Evolutionary conservation across 64 coral and sea anemone species (phyloP), one percentile per base, ranked within the genome.

Genomic region (Montipora efflorescens): DNA sequence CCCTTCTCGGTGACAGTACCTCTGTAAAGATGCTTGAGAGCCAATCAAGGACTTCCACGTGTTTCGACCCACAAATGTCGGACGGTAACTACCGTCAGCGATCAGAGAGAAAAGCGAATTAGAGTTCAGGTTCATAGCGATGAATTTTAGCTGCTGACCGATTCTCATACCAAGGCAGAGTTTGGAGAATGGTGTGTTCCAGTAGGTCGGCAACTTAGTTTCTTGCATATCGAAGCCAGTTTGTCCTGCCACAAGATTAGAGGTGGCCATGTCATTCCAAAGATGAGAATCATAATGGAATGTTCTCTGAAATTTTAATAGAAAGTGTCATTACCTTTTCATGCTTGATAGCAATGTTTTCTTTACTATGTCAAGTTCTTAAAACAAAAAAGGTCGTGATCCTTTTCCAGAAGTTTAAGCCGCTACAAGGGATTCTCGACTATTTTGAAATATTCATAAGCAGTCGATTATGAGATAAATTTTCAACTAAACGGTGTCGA

Each of bases 171-270:
- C 89, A 14, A 90, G 64, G 28, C 89, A 90, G 4, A 90, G 28
- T 3, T 45, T 80, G 1, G 28, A 64, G 44, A 90, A 90, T 0
- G 75, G 75, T 20, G 89, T 90, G 15, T 47, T 78, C 89, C 89
- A 90, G 89, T 79, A 90, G 11, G 89, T 79, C 18, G 89, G 89
- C 19, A 90, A 7, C n/a, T 90, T 90, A 4, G 76, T 90, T 21
- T 90, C 76, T 52, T 62, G 23, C 21, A 66, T 59, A 21, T 90
- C 73, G 6, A 81, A 45, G 2, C 75, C 75, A 68, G 76, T 80
- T 53, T 61, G 22, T 10, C 89, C 89, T 67, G 55, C 76, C 1
- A 12, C 59, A 5, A 80, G 36, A 22, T 80, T 90, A 15, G 21
- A 46, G 0, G 25, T 57, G 4, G 5, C 28, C 10, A n/a, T 45